Base-by-base conservation (phyloP, 2,888 invertebrate genomes). In the Pasiphila rectangulata region DNA sequence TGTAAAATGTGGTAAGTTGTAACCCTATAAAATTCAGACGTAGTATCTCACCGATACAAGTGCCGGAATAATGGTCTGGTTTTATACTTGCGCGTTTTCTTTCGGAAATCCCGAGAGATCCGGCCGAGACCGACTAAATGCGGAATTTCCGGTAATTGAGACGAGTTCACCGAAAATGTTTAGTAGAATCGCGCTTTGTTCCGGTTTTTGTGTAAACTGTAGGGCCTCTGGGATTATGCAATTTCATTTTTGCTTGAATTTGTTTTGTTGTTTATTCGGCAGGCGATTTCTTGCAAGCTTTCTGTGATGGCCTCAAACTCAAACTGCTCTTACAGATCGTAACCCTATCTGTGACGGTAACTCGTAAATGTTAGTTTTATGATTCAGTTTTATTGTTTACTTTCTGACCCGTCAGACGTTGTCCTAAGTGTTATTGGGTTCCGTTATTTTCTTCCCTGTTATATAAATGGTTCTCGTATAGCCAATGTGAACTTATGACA, bases 131-230 rank as follows among this genome's bases (percentile, higher is more conserved):
- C 57, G 57, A 60, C 63, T 67, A 64, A 66, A 64, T 54, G 57
- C 63, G 56, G 59, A 63, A 59, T 64, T 64, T 64, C 65, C 63
- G 59, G 72, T 71, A 69, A 71, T 69, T 69, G 70, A 67, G 63
- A 66, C 61, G 59, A 62, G 56, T 60, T 66, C 63, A 57, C 63
- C 57, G 56, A 67, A 67, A 68, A 61, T 59, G 61, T 61, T 64
- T 59, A 51, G 32, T 40, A 39, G 57, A 63, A 63, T 59, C 56
- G 61, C 53, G 56, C 54, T 61, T 69, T 67, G 64, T 66, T 69
- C 63, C 50, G 59, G 61, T 52, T 64, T 56, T 51, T 43, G 46
- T 48, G 45, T 53, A 52, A 51, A 56, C 47, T 52, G 54, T 40
- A 20, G 10, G 32, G 34, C 45, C 21, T 45, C 24, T 13, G 46